Evolutionary conservation across 2,797 vertebrate species (phyloP).

Genomic region (Phoxinus dragarum): DNA sequence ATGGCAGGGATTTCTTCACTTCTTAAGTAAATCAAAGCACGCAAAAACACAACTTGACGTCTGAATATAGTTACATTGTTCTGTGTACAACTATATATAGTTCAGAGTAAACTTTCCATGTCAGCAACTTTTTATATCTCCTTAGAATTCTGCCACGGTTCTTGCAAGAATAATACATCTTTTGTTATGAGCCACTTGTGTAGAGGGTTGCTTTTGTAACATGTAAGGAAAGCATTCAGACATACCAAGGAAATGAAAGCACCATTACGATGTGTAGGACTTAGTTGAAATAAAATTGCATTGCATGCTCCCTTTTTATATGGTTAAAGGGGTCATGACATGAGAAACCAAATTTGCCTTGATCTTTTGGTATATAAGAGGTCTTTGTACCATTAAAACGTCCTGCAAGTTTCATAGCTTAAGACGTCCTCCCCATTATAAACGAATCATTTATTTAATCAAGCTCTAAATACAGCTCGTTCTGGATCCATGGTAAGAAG

Average conservation of each 20-base stretch:
- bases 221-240: constrained; percentile 21
- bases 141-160: background rate
- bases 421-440: too few relatives aligned
- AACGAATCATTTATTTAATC: too few relatives aligned
- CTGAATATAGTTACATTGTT: background rate
- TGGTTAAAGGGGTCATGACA: too few relatives aligned
- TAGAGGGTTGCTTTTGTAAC: background rate
- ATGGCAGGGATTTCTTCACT: background rate
- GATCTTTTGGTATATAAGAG: too few relatives aligned
- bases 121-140: constrained; percentile 8
- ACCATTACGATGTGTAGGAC: background rate
- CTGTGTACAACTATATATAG: constrained; percentile 5
- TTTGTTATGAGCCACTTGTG: constrained; percentile 4
- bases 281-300: constrained; percentile 29
- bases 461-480: too few relatives aligned
- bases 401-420: too few relatives aligned
- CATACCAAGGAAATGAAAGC: constrained; percentile 7
- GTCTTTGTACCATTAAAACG: too few relatives aligned
- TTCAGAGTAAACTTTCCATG: background rate
- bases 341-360: too few relatives aligned
- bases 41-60: background rate
- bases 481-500: too few relatives aligned
- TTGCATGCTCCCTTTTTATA: constrained; percentile 3
- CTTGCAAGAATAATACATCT: background rate
- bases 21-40: background rate